Evolutionary conservation across 2,113 vertebrate genomes (phyloP), one percentile per base, ranked within the genome.

Genomic region (Eptesicus fuscus): DNA sequence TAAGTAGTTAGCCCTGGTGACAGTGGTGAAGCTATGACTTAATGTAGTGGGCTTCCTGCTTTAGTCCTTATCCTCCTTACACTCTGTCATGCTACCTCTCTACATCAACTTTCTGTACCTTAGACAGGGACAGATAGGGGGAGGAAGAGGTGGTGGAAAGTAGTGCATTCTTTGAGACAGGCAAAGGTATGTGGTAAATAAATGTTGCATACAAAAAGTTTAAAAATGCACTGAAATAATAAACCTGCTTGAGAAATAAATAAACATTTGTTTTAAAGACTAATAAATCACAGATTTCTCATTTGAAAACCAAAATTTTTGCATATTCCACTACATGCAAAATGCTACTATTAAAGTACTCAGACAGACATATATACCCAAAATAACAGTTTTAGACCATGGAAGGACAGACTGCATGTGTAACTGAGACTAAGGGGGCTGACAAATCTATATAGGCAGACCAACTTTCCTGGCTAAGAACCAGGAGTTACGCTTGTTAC

Each of bases 401-500:
- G 61, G 94, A 74, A 97, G 89, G 44, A 95, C 74, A 95, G 17
- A 97, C 84, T 92, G 97, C 96, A 96, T 93, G 94, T 91, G 96
- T 51, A 97, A 96, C 96, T 93, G 91, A 97, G 94, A 97, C 83
- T 97, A 87, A 97, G 3, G 83, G 97, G 90, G 89, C 97, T 97
- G 97, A 97, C 95, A 98, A 97, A 98, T 95, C 95, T 97, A 96
- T 92, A 94, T 96, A 98, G 95, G 98, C 97, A 97, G 98, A 98
- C 97, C 95, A 97, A 96, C 93, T 93, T 67, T 97, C 96, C 98
- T 99, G 98, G 98, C 98, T 98, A 99, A 98, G 98, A 98, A 98
- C 98, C 98, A 99, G 99, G 99, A 99, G 99, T 99, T 99, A 99
- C 97, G 99, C 98, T 98, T 99, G 98, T 99, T 99, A 99, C 98